phyloP scores from a whole-genome alignment of 2,113 vertebrate species.

The Corythaixoides concolor region DNA sequence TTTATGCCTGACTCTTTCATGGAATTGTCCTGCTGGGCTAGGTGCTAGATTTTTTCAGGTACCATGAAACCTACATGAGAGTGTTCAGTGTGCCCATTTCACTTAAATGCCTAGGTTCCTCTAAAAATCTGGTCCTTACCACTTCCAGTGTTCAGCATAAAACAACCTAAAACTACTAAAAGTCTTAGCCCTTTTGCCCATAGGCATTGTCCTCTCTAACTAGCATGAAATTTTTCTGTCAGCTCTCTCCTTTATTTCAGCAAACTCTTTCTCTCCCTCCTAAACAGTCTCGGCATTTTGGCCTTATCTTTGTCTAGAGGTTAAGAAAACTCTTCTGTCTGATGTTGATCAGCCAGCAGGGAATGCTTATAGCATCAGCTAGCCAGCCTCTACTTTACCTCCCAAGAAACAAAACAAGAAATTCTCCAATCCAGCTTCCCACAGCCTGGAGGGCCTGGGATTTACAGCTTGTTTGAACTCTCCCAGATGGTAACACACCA shows the following conservation, averaged over 20 bases:
- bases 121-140: neutral
- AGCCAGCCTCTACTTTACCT: slow-evolving; percentile 33
- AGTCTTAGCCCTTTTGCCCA: neutral
- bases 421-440: slow-evolving; percentile 56
- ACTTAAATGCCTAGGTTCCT: neutral
- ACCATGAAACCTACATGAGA: neutral
- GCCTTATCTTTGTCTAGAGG: slow-evolving; percentile 49
- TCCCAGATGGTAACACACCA: slow-evolving; percentile 48
- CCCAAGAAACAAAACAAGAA: slow-evolving; percentile 71
- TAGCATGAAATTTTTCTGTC: neutral
- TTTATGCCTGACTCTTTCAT: neutral
- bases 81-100: neutral
- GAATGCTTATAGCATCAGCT: slow-evolving; percentile 59
- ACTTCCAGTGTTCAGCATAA: neutral
- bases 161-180: neutral
- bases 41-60: neutral
- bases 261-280: neutral
- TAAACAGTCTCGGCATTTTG: neutral
- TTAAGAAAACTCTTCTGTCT: slow-evolving; percentile 59
- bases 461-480: slow-evolving; percentile 62
- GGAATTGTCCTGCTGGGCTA: neutral
- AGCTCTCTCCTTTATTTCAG: neutral
- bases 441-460: slow-evolving; percentile 44
- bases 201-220: neutral
- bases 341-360: slow-evolving; percentile 57